Evolutionary conservation across 2,113 vertebrate genomes (phyloP), one percentile per base, ranked within the genome.

Genomic region (Coturnix japonica): DNA sequence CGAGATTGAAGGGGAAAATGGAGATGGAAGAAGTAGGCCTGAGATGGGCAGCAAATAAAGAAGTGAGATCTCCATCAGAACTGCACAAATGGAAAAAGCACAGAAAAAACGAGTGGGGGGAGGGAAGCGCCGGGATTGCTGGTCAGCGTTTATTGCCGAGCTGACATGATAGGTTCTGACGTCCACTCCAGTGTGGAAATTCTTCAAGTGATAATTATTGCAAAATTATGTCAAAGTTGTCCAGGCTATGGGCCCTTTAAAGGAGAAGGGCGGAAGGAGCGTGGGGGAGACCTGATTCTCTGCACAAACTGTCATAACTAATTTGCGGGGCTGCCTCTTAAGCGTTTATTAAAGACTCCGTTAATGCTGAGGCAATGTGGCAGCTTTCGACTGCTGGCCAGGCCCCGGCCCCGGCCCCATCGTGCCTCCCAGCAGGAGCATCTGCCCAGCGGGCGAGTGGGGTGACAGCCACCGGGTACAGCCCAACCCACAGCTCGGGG

Each of bases 161-260:
- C 76, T 99, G 99, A 99, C 91, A 85, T 98, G 98, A 99, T 99
- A 87, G 93, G 97, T 98, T 98, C 97, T 98, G 99, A 99, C 98
- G 98, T 97, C 97, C 95, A 97, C 98, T 98, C 98, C 95, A 94
- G 98, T 94, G 94, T 96, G 97, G 98, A 98, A 98, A 98, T 98
- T 98, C 98, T 98, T 98, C 81, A 97, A 99, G 98, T 99, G 98
- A 99, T 99, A 99, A 99, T 99, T 99, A 99, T 99, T 98, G 98
- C 96, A 96, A 98, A 99, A 99, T 99, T 98, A 99, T 99, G 98
- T 99, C 98, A 98, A 97, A 98, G 98, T 98, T 98, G 98, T 98
- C 98, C 98, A 97, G 98, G 97, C 97, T 97, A 46, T 94, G 95
- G 97, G 97, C 98, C 98, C 97, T 98, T 98, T 98, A 98, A 98